Percentiles rank a stretch among this genome's conserved stretches.
Evolutionary conservation across 2,113 vertebrate genomes (phyloP).

Genomic region (Panthera uncia): DNA sequence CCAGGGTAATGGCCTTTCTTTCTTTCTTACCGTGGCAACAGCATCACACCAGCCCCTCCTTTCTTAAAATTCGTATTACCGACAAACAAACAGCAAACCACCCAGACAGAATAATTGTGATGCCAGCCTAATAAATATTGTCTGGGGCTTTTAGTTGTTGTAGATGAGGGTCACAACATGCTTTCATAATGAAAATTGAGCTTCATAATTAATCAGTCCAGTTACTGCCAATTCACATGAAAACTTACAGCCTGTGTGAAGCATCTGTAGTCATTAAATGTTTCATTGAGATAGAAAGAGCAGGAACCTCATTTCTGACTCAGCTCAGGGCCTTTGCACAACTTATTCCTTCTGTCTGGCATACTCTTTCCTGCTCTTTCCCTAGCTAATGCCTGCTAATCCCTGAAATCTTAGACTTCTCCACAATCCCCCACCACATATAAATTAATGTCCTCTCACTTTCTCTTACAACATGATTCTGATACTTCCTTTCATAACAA

Average conservation of each 20-base stretch:
- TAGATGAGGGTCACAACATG: neutral
- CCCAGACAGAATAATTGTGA: neutral
- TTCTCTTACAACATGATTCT: neutral
- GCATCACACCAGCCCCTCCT: neutral
- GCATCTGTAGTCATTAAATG: neutral
- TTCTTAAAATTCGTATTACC: neutral
- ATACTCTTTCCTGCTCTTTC: neutral
- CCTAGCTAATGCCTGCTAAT: neutral
- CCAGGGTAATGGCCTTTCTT: neutral
- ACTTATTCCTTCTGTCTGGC: neutral
- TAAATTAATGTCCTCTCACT: neutral
- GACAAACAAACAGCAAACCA: neutral
- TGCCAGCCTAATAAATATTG: conserved; percentile 2
- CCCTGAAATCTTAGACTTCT: neutral
- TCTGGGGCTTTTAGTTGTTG: neutral
- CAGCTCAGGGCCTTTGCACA: neutral
- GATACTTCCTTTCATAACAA: neutral
- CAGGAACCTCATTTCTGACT: neutral
- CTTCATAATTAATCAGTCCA: conserved; percentile 16
- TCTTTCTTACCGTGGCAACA: neutral
- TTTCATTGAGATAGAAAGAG: neutral
- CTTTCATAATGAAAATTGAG: neutral
- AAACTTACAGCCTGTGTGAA: neutral
- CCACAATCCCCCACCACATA: neutral
- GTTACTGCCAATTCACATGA: neutral